Conservation (phyloP, 2,797 vertebrate genomes). For the Lates japonicus region DNA sequence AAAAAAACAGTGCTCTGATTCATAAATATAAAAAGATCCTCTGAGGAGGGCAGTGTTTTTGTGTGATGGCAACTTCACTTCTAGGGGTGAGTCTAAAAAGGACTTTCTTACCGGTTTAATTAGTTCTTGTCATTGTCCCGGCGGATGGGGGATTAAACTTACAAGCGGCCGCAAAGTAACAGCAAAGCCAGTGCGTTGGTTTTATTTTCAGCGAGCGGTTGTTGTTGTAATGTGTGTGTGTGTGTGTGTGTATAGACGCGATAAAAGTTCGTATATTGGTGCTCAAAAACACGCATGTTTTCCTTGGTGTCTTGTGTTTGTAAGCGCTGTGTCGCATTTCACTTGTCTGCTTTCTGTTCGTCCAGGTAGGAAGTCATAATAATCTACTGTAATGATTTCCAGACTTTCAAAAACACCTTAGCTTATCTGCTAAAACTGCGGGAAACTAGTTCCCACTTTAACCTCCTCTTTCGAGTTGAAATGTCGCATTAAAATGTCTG, state of each 20-base stretch:
- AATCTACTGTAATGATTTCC: slow-evolving; percentile 16
- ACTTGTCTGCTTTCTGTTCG: slow-evolving; percentile 68
- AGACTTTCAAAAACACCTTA: neutral
- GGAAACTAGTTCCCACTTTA: neutral
- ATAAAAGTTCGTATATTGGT: slow-evolving; percentile 79
- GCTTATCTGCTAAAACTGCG: neutral
- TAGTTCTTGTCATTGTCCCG: slow-evolving; percentile 96
- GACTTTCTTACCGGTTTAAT: slow-evolving; percentile 94
- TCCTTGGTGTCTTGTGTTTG: slow-evolving; percentile 60
- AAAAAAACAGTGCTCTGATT: slow-evolving; percentile 99
- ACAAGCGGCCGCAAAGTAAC: slow-evolving; percentile 87
- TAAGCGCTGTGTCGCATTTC: slow-evolving; percentile 70
- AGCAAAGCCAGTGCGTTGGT: slow-evolving; percentile 90
- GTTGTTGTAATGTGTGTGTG: no score
- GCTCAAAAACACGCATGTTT: slow-evolving; percentile 82
- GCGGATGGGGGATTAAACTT: slow-evolving; percentile 93
- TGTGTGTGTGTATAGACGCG: slow-evolving; percentile 50
- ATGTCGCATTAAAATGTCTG: slow-evolving; percentile 12
- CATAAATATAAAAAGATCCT: slow-evolving; percentile 99
- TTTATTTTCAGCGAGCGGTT: slow-evolving; percentile 88
- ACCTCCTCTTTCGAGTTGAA: neutral
- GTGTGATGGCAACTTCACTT: slow-evolving; percentile 99
- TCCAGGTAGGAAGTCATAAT: slow-evolving; percentile 90
- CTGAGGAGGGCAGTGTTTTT: slow-evolving; percentile 97
- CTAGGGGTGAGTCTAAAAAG: slow-evolving; percentile 99